Evolutionary conservation across 2,888 invertebrate species (phyloP), one percentile per base, ranked within the genome.

Genomic region (Sicus ferrugineus): DNA sequence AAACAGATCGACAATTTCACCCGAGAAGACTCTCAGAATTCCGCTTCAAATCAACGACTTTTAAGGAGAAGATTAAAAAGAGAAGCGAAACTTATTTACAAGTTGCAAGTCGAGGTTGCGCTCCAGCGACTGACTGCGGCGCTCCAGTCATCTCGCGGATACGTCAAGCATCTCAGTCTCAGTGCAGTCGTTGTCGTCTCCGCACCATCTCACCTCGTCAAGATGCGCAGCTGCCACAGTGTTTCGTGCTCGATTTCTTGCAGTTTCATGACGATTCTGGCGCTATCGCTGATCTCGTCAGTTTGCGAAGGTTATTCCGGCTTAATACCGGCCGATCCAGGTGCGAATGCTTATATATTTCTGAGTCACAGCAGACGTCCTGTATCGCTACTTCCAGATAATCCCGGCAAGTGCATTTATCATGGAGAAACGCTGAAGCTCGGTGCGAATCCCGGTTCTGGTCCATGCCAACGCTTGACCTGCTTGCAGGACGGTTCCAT

Each of bases 401-500:
- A 78, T 70, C 79, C 77, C n/a, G 82, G 80, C n/a, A 81, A 81
- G 68, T 83, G 83, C 72, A 61, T 77, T 23, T 84, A 84, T 74
- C 83, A 81, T 28, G 81, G 81, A 23, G 84, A 82, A 66, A 70
- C 72, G 23, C 71, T 84, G 3, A 70, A 77, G 38, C 23, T 73
- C 65, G 83, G 83, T n/a, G 62, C 77, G n/a, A 82, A 77, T 72
- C 66, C 75, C 48, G 83, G 81, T 16, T 79, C 79, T 21, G 75
- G 79, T 42, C 81, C 83, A 23, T 83, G 83, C 67, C 83, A 84
- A 71, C 78, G 78, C 48, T 70, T 83, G 66, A 84, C 79, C 3
- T 83, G 83, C 70, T 71, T 81, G 58, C 75, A 75, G 48, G 77
- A 84, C 73, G 83, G 83, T 69, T 78, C 82, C 50, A 77, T 82